Conservation (phyloP, 2,888 invertebrate species). For the Stegophylla sp. region DNA sequence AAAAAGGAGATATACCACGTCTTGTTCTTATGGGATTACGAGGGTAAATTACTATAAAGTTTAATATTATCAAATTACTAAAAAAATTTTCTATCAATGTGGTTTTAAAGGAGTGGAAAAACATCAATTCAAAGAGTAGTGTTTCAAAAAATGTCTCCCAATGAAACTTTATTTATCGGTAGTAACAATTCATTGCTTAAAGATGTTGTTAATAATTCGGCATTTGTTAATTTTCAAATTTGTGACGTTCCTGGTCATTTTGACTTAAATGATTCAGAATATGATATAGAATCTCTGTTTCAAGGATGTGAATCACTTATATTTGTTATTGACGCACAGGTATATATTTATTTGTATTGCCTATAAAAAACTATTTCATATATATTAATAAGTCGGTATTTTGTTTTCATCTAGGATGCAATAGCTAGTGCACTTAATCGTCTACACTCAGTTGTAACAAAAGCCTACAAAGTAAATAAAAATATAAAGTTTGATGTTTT, state of each 20-base stretch:
- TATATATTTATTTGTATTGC: constrained; percentile 63
- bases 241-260: constrained; percentile 99
- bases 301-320: constrained; percentile 96
- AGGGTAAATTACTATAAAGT: constrained; percentile 69
- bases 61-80: background rate
- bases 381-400: constrained; percentile 2
- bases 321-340: constrained; percentile 98
- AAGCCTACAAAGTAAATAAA: constrained; percentile 94
- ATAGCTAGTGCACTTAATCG: constrained; percentile 94
- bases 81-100: constrained; percentile 8
- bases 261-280: constrained; percentile 94
- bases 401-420: constrained; percentile 76
- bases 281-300: constrained; percentile 95
- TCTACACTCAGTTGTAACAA: constrained; percentile 89
- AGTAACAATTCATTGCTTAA: constrained; percentile 98
- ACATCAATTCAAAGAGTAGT: constrained; percentile 99
- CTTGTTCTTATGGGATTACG: constrained; percentile 94
- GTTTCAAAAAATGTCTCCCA: constrained; percentile 99
- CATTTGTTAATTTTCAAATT: constrained; percentile 99
- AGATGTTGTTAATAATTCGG: constrained; percentile 94
- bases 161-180: constrained; percentile 97
- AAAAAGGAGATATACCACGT: constrained; percentile 69
- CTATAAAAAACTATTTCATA: background rate
- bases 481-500: constrained; percentile 98
- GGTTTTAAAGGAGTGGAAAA: constrained; percentile 86